These are phyloP conservation scores for Pammene aurita DNA, from an alignment of 2,888 invertebrate genomes.

Conservation along the genomic window DNA sequence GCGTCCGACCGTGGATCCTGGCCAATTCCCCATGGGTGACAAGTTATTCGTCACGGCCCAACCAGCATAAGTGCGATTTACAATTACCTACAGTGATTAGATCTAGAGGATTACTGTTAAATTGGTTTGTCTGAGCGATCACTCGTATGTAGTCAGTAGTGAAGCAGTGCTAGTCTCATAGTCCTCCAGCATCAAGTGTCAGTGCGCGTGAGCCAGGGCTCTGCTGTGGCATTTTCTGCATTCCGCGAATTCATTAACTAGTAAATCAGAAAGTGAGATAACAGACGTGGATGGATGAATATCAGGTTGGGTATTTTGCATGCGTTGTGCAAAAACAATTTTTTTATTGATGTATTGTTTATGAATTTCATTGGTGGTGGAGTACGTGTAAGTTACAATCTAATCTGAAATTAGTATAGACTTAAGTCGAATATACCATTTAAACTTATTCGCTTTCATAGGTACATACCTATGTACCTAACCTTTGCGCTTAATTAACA, in stretches of 20 bases:
- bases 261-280: slow-evolving; percentile 64
- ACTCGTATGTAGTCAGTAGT: background rate
- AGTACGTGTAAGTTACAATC: background rate
- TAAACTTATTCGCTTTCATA: too few species aligned
- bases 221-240: slow-evolving; percentile 43
- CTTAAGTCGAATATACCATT: background rate
- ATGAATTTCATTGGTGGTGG: slow-evolving; percentile 13
- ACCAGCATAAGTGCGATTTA: background rate
- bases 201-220: slow-evolving; percentile 54
- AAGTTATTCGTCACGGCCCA: background rate
- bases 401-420: background rate
- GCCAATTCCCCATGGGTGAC: background rate
- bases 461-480: too few species aligned
- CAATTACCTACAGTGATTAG: background rate
- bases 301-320: slow-evolving; percentile 59
- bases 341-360: slow-evolving; percentile 41
- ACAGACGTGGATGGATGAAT: slow-evolving; percentile 68
- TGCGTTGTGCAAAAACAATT: slow-evolving; percentile 29
- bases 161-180: background rate
- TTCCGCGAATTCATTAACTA: slow-evolving; percentile 50
- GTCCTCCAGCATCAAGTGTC: slow-evolving; percentile 30
- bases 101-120: background rate
- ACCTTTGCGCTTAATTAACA: too few species aligned
- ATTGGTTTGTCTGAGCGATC: slow-evolving; percentile 26
- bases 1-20: slow-evolving; percentile 75